Evolutionary conservation across 1,140 invertebrate species (phyloP), one percentile per base, ranked within the genome.

Genomic region (Diorhabda sublineata): DNA sequence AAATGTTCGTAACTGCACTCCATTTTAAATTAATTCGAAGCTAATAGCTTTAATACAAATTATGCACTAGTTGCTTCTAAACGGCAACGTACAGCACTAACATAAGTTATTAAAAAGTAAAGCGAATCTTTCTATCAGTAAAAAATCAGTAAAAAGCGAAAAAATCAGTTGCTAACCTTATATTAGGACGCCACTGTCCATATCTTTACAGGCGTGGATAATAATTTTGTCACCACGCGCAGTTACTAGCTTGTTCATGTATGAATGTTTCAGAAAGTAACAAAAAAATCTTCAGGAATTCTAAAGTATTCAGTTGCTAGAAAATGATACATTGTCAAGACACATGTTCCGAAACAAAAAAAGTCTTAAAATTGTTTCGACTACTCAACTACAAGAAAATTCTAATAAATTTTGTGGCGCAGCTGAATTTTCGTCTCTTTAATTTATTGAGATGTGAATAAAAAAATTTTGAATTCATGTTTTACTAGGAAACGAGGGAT

Each of bases 221-320:
- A 78, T 78, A 78, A 77, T 78, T 78, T 76, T 78, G 77, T 78
- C 77, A 77, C 76, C 77, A 69, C 75, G 74, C 70, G 76, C 73
- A 74, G 71, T 69, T 67, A 47, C 63, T 70, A 61, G 71, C 70
- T 71, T 75, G 73, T 74, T 77, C 75, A 75, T 26, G 26, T 73
- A 76, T 68, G 69, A 72, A 76, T 74, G 74, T 75, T 75, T 75
- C 73, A 75, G 69, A 59, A 61, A 52, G 47, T 66, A 52, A 73
- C 67, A 70, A 74, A 73, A 71, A 70, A 69, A 9, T 52, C 45
- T 42, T 7, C 61, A 71, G 69, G 69, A 74, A 71, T 74, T 70
- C 64, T 61, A 68, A 47, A 45, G 45, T 69, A 69, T 70, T 69
- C 56, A 45, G 64, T 45, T 42, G 70, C 70, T 68, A 47, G 70